These are phyloP conservation scores for Drosophila pachea DNA, from an alignment of 1,140 invertebrate species.

Conservation along the genomic window DNA sequence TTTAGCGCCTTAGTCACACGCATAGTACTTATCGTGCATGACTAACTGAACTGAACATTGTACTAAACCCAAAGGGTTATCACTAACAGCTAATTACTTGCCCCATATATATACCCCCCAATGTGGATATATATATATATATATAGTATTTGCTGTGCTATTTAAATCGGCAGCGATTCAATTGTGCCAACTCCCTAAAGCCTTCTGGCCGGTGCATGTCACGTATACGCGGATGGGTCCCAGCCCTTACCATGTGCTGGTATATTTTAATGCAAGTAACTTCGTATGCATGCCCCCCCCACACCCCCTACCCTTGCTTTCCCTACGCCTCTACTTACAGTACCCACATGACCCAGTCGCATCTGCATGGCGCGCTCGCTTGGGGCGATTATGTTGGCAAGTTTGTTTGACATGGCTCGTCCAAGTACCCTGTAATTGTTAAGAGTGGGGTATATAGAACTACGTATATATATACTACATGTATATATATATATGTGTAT, in stretches of 20 bases:
- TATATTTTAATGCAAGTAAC: conserved; percentile 5
- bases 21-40: conserved; percentile 22
- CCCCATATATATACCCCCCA: neutral
- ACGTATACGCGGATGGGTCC: conserved; percentile 1
- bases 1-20: conserved; percentile 12
- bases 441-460: neutral
- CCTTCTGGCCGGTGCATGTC: neutral
- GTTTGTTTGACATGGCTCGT: conserved; percentile 24
- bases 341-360: neutral
- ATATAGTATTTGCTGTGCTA: neutral
- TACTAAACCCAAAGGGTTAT: too few species aligned
- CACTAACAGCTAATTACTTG: neutral
- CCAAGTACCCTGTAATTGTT: neutral
- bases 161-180: neutral
- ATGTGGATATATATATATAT: neutral
- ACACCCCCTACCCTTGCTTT: too few species aligned
- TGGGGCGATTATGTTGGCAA: conserved; percentile 24
- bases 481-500: neutral
- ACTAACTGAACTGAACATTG: neutral
- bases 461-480: neutral
- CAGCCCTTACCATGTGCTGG: conserved; percentile 6
- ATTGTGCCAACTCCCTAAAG: neutral
- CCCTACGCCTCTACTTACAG: too few species aligned
- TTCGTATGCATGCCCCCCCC: conserved; percentile 25
- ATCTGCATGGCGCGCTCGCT: neutral